Evolutionary conservation across 2,888 invertebrate genomes (phyloP).

Genomic region (Xanthostigma xanthostigma): DNA sequence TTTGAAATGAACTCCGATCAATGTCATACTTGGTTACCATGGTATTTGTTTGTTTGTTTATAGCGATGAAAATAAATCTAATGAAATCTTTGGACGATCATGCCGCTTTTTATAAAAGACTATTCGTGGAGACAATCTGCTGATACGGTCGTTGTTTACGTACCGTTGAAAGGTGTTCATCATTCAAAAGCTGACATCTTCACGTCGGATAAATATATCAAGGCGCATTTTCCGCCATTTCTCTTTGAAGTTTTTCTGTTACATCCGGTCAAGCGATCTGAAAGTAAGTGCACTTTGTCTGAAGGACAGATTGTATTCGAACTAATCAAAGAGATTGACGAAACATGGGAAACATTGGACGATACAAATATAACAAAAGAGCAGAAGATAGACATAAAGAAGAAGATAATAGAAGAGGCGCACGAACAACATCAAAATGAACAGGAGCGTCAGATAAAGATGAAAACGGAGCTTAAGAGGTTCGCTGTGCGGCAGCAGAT

Average conservation of each 20-base stretch:
- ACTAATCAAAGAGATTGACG: conserved; percentile 41
- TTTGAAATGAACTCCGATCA: too few species aligned
- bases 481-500: conserved; percentile 45
- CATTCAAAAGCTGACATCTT: conserved; percentile 53
- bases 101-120: conserved; percentile 64
- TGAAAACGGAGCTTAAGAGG: conserved; percentile 38
- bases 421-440: conserved; percentile 39
- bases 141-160: conserved; percentile 41
- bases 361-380: conserved; percentile 38
- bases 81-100: conserved; percentile 17
- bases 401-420: conserved; percentile 38
- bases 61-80: too few species aligned
- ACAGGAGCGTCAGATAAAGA: conserved; percentile 34
- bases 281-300: conserved; percentile 48
- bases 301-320: conserved; percentile 48
- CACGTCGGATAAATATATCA: conserved; percentile 51
- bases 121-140: conserved; percentile 61
- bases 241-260: conserved; percentile 61
- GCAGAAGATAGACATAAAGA: conserved; percentile 39
- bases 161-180: conserved; percentile 47
- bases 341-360: conserved; percentile 42
- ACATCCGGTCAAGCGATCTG: conserved; percentile 40
- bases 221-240: conserved; percentile 56
- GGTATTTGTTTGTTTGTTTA: too few species aligned
- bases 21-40: too few species aligned